Evolutionary conservation across 2,888 invertebrate genomes (phyloP), one percentile per base, ranked within the genome.

Genomic region (Schrankia costaestrigalis): DNA sequence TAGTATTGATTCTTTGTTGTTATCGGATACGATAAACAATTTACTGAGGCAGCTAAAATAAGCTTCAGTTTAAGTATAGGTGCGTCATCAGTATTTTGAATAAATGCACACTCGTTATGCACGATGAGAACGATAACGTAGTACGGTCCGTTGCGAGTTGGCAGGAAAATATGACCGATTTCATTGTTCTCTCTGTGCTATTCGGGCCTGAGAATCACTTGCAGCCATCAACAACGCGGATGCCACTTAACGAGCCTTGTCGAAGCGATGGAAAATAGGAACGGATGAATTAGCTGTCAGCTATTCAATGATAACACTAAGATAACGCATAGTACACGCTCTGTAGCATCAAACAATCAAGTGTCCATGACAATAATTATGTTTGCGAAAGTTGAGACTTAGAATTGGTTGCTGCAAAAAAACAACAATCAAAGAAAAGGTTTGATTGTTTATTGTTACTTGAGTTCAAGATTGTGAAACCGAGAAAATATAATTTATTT

Each of bases 141-240:
- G 71, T 77, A 84, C 82, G 84, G 79, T 85, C 75, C 65, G 84
- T 64, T 84, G 85, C 76, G 57, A 69, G 71, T 68, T 77, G 79
- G 77, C 78, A 78, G 83, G 81, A 79, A 83, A 84, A 83, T 86
- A 83, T 86, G 84, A 84, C 83, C 78, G 86, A 83, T 85, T 83
- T 83, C 86, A 87, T 87, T 87, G 86, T 87, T 86, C 78, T 78
- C 68, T 60, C 67, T 60, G 64, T 61, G 77, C 73, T 76, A 72
- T 76, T 78, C 70, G 74, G 69, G 74, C 74, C 78, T 78, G 78
- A 81, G 85, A 86, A 86, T 86, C 86, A 85, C 86, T 83, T 76
- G 78, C 71, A 74, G 79, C 81, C 82, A 85, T 85, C 85, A 82
- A 79, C 83, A 74, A 68, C 77, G 68, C 75, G 80, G 81, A 82